phyloP scores from a whole-genome alignment of 2,888 invertebrate species.

The Meandrusa payeni region DNA sequence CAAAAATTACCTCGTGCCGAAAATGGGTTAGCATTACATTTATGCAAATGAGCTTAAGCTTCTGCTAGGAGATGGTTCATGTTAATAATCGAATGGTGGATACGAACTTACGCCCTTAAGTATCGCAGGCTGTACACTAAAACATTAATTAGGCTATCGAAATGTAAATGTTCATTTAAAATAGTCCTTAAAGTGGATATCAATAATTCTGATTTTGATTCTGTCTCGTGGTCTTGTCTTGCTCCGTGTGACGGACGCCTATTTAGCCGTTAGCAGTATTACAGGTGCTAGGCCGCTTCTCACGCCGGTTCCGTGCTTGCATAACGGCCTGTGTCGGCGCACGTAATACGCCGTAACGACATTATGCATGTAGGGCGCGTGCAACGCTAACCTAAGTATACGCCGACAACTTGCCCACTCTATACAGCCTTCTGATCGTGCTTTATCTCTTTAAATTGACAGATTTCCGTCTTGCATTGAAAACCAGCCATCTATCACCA shows the following conservation, averaged over 20 bases:
- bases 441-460: constrained; percentile 13
- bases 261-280: constrained; percentile 35
- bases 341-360: constrained; percentile 72
- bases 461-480: constrained; percentile 8
- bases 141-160: too few relatives aligned
- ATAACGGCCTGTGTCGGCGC: constrained; percentile 54
- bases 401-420: constrained; percentile 17
- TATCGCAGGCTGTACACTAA: neutral
- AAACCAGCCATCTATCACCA: neutral
- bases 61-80: too few relatives aligned
- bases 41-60: too few relatives aligned
- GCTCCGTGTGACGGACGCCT: too few relatives aligned
- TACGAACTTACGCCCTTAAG: too few relatives aligned
- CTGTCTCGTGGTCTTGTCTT: too few relatives aligned
- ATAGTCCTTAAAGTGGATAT: neutral
- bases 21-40: too few relatives aligned
- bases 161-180: too few relatives aligned
- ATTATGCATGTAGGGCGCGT: constrained; percentile 73
- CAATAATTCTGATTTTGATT: too few relatives aligned
- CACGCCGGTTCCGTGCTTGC: constrained; percentile 70
- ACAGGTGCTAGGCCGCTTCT: constrained; percentile 65
- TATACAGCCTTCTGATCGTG: constrained; percentile 16
- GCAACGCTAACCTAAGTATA: constrained; percentile 25
- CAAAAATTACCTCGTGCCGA: too few relatives aligned
- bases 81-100: too few relatives aligned